Base-by-base conservation (phyloP, 2,888 invertebrate species). In the Stramonita haemastoma region DNA sequence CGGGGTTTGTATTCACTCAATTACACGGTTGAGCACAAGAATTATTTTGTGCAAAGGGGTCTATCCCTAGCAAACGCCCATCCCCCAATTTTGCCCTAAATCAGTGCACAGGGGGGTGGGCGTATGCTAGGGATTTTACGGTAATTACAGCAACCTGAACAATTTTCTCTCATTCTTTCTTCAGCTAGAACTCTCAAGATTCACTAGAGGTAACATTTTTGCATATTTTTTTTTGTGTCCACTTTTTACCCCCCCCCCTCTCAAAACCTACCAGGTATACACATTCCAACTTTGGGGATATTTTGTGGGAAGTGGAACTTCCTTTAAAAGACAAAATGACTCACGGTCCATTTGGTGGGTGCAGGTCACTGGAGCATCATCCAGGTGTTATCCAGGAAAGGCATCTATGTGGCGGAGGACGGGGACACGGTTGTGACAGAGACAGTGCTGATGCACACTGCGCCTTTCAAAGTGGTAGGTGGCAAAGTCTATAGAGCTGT, bases 361-460 rank as follows among this genome's bases (percentile, higher is more conserved):
- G 17, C 92, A 95, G 99, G 98, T 97, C 99, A 99, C 96, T 98
- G 98, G 97, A 98, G 98, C 96, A 98, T 99, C 95, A 97, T 99
- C 95, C 98, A 99, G 97, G 98, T 98, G 90, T 97, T 99, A 95
- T 97, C 98, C 93, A 97, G 99, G 95, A 99, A 99, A 96, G 98
- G 99, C 91, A 98, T 98, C 90, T 98, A 97, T 95, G 97, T 98
- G 92, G 93, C 93, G 11, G 98, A 98, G 96, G 97, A 98, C 91
- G 97, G 97, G 90, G 98, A 98, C 96, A 97, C 97, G 95, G 98
- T 98, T 95, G 97, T 99, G 96, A 99, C 99, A 81, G 99, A 99
- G 97, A 99, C 98, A 91, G 98, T 98, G 94, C 97, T 99, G 94
- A 98, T 98, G 96, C 98, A 99, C 97, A 98, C 98, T 92, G 98